A percentile compares a stretch with the other conserved stretches of the same genome.
Evolutionary conservation across 2,888 invertebrate genomes (phyloP).

Genomic region (Cetonia aurata): DNA sequence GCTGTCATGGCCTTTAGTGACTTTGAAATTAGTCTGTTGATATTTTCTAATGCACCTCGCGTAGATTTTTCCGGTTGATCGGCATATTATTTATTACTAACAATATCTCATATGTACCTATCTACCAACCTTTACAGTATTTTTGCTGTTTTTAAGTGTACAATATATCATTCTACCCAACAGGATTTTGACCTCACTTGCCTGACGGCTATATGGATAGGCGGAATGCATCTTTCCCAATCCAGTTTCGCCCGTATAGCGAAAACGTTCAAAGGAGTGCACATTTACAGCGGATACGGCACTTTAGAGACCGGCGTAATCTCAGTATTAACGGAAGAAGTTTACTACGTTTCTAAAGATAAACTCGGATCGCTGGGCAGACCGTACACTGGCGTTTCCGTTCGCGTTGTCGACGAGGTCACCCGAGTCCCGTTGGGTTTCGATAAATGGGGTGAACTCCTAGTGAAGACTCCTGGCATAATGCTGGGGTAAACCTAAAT

Average conservation of each 20-base stretch:
- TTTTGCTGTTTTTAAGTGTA: too few species aligned
- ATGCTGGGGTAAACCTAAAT: conserved; percentile 57
- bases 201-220: conserved; percentile 56
- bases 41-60: too few species aligned
- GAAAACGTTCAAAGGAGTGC: conserved; percentile 53
- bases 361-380: conserved; percentile 56
- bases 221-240: conserved; percentile 55
- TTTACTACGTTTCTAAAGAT: conserved; percentile 49
- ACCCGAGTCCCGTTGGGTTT: conserved; percentile 53
- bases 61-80: too few species aligned
- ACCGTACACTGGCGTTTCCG: conserved; percentile 54
- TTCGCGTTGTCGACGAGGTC: conserved; percentile 56
- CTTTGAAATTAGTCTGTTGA: too few species aligned
- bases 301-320: conserved; percentile 58
- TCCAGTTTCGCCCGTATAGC: conserved; percentile 54
- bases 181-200: conserved; percentile 60
- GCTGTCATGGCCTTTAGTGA: too few species aligned
- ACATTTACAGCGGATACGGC: conserved; percentile 57
- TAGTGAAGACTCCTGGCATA: conserved; percentile 56
- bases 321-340: conserved; percentile 50
- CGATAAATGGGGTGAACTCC: conserved; percentile 58
- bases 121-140: too few species aligned
- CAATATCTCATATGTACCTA: too few species aligned
- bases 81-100: too few species aligned
- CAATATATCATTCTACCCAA: too few species aligned